Evolutionary conservation across 2,888 invertebrate species (phyloP), one percentile per base, ranked within the genome.

Genomic region (Tetragonula carbonaria): DNA sequence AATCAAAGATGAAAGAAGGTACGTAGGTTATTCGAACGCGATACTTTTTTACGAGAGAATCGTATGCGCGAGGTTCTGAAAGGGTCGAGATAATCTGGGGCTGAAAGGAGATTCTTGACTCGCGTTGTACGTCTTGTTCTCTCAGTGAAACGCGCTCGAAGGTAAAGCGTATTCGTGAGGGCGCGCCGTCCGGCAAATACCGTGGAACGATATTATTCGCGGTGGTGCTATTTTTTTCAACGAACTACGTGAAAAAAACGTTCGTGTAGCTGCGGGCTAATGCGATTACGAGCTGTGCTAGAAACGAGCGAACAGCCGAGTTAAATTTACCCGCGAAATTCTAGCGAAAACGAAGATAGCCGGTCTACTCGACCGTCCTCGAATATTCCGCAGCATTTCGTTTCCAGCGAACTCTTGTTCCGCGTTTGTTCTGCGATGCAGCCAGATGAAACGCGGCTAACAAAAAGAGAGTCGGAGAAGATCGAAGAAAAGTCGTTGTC

Each of bases 311-410:
- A 75, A 72, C 78, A 85, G 74, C 84, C 79, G 71, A 74, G 88
- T 86, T 92, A 91, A 92, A 92, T 91, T 92, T 92, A 88, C 86
- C 87, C 86, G 80, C 80, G 82, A 87, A 90, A 88, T 89, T 85
- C 87, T 80, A 80, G 79, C 63, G 21, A 55, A 75, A 68, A 38
- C 55, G 13, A 53, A 51, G 53, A 59, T 74, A 50, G 14, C n/a
- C 70, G 45, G 14, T 70, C 23, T 28, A 79, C 72, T 83, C 84
- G 79, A 13, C 18, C 45, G 21, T 38, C 28, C 18, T 38, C 28
- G 67, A 8, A 16, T 38, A 23, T 65, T 72, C 70, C 65, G 74
- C 38, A 66, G n/a, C 38, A 4, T 18, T 23, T 51, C n/a, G 68
- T 23, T 51, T 13, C 21, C 6, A 18, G 18, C 33, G 28, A 62